Evolutionary conservation across 2,113 vertebrate species (phyloP).

Genomic region (Xenopus borealis): DNA sequence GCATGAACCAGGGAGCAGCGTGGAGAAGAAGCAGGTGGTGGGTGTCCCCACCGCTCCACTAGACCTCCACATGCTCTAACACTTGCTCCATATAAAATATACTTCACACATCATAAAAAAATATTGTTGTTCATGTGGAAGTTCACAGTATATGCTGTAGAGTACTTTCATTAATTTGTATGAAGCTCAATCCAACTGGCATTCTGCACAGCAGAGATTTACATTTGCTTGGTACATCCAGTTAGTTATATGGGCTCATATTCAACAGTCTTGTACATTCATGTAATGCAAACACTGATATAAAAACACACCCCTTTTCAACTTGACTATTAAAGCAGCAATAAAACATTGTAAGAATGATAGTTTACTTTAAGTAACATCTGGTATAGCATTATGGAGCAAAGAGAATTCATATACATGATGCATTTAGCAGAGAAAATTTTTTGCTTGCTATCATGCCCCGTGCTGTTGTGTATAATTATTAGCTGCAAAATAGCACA

Average conservation of each 20-base stretch:
- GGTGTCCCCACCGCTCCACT: no score
- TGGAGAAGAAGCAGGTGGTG: no score
- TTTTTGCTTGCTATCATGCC: constrained; percentile 64
- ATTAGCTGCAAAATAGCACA: constrained; percentile 81
- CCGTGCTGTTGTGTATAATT: constrained; percentile 79
- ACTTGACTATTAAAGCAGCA: not conserved
- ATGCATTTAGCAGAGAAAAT: constrained; percentile 57
- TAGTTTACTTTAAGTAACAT: constrained; percentile 36
- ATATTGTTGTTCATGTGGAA: no score
- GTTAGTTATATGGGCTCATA: not conserved
- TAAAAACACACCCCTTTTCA: not conserved
- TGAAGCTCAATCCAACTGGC: not conserved
- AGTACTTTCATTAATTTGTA: no score
- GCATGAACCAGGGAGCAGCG: no score
- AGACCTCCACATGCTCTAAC: no score
- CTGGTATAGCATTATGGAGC: constrained; percentile 18
- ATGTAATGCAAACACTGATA: not conserved
- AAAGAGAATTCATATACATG: constrained; percentile 48
- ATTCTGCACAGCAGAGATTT: not conserved
- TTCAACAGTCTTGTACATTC: not conserved
- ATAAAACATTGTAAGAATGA: constrained; percentile 21
- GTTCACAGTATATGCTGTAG: no score
- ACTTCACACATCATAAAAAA: no score
- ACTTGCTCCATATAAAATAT: no score
- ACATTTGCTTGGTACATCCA: not conserved